Percentiles rank a stretch among this genome's conserved stretches.
Conservation (phyloP, 2,797 vertebrate species). For the Esox masquinongy region DNA sequence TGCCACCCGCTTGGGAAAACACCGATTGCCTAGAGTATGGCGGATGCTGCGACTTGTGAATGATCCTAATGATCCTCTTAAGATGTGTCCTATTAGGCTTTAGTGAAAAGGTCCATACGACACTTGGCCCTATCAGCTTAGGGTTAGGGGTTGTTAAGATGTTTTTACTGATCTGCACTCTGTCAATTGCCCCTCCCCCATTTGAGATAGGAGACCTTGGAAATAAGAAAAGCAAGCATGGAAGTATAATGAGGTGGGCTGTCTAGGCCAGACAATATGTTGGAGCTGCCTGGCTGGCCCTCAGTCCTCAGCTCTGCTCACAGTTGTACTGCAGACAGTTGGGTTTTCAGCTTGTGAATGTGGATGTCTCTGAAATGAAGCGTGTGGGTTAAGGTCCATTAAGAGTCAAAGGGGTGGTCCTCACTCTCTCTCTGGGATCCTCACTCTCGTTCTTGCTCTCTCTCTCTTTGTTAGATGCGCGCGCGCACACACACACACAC, state of each 20-base stretch:
- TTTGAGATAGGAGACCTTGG: constrained; percentile 52
- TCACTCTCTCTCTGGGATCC: neutral
- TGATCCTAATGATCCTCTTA: neutral
- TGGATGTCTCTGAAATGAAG: constrained; percentile 71
- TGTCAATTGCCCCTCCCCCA: constrained; percentile 17
- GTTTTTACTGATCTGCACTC: constrained; percentile 54
- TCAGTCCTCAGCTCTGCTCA: neutral
- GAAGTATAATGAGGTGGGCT: constrained; percentile 59
- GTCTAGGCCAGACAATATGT: constrained; percentile 58
- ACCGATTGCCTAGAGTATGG: no score
- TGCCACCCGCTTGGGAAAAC: neutral
- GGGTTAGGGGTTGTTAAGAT: constrained; percentile 20
- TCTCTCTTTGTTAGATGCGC: neutral
- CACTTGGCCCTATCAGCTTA: neutral
- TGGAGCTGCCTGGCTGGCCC: constrained; percentile 58
- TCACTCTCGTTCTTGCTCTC: neutral
- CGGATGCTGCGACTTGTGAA: neutral
- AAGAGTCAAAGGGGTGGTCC: constrained; percentile 57
- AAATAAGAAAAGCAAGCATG: constrained; percentile 55
- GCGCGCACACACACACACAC: neutral
- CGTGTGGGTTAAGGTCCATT: constrained; percentile 57
- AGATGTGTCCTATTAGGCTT: neutral
- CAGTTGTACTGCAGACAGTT: constrained; percentile 40
- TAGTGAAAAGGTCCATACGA: neutral
- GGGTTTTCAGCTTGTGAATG: constrained; percentile 67